These are phyloP conservation scores for Gopherus flavomarginatus DNA, from an alignment of 2,113 vertebrate species.

Conservation along the genomic window DNA sequence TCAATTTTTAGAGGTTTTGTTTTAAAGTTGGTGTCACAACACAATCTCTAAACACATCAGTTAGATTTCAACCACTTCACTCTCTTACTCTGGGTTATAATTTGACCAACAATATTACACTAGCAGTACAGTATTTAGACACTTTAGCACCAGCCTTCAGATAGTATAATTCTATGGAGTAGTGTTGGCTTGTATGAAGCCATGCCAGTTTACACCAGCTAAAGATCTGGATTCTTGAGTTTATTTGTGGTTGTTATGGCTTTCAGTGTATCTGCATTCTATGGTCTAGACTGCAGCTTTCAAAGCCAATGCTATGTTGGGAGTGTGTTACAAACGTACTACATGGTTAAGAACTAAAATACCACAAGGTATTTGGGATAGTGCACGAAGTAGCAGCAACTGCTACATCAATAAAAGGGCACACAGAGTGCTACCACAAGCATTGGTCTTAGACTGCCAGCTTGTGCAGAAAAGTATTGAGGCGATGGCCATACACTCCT, in stretches of 20 bases:
- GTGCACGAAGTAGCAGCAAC: not conserved
- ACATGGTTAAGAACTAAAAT: not conserved
- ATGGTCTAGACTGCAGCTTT: not conserved
- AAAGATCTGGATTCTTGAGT: not conserved
- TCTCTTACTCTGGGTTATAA: not conserved
- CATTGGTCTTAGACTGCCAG: not conserved
- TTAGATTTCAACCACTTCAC: not conserved
- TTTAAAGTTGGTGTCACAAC: not conserved
- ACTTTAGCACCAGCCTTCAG: accelerated
- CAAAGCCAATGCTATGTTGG: not conserved
- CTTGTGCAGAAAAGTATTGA: not conserved
- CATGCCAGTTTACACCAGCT: accelerated
- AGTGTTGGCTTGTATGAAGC: not conserved
- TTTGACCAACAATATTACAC: not conserved
- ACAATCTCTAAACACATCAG: not conserved
- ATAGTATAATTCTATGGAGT: not conserved
- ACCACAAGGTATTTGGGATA: not conserved
- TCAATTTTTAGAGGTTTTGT: not conserved
- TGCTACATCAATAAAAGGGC: not conserved
- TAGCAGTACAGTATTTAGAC: not conserved
- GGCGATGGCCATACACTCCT: not conserved
- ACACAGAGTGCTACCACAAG: not conserved
- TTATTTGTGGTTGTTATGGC: not conserved
- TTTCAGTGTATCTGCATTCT: not conserved
- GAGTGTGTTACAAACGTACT: not conserved